These are phyloP conservation scores for Scalopus aquaticus DNA, from an alignment of 2,113 vertebrate species.

Conservation along the genomic window DNA sequence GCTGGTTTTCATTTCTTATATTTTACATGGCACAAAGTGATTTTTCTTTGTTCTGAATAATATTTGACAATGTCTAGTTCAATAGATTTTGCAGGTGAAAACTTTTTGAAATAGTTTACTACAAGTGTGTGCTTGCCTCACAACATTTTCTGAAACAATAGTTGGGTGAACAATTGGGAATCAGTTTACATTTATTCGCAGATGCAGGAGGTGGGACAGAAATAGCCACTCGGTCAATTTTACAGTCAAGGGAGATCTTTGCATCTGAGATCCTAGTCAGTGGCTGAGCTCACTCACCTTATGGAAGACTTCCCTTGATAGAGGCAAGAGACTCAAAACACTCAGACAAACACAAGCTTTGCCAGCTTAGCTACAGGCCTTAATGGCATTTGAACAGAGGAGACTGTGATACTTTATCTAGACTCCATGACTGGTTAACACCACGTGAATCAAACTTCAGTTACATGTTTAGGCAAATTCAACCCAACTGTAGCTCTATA, in stretches of 20 bases:
- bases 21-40: not conserved
- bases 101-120: not conserved
- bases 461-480: not conserved
- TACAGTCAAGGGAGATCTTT: not conserved
- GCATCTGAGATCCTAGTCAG: not conserved
- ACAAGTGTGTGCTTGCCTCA: not conserved
- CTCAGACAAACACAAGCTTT: not conserved
- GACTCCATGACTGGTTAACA: not conserved
- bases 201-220: not conserved
- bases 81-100: not conserved
- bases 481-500: not conserved
- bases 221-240: not conserved
- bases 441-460: not conserved
- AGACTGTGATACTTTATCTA: not conserved
- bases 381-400: not conserved
- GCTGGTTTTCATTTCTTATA: not conserved
- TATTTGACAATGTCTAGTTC: not conserved
- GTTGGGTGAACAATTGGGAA: not conserved
- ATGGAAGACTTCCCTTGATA: not conserved
- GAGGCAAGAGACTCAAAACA: not conserved
- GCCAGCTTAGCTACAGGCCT: not conserved
- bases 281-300: not conserved
- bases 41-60: constrained; percentile 3
- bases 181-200: not conserved
- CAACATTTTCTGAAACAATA: not conserved